Evolutionary conservation across 2,113 vertebrate genomes (phyloP).

Genomic region (Dipodomys spectabilis): DNA sequence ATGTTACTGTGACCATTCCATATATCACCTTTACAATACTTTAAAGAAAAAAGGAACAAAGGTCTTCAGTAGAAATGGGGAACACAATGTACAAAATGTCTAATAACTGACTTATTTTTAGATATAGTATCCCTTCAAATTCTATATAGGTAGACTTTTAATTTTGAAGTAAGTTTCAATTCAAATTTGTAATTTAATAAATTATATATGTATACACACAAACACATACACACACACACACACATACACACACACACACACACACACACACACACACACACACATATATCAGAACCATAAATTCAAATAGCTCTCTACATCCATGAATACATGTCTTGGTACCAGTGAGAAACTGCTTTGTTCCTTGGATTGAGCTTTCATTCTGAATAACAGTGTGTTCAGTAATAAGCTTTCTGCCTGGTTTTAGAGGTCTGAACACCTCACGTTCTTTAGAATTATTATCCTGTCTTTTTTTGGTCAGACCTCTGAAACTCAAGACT

Average conservation of each 20-base stretch:
- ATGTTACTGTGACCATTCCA: too few species aligned
- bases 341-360: neutral
- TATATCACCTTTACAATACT: too few species aligned
- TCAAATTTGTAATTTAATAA: neutral
- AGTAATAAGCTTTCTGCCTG: neutral
- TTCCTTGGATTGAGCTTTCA: neutral
- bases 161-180: neutral
- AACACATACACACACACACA: too few species aligned
- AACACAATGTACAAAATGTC: neutral
- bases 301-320: neutral
- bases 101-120: neutral
- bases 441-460: slow-evolving; percentile 11
- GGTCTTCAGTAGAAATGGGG: neutral
- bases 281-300: neutral
- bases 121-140: neutral
- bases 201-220: too few species aligned
- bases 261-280: too few species aligned
- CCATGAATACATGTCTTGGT: neutral
- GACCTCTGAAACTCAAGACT: neutral
- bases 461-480: neutral
- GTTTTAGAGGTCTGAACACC: neutral
- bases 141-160: neutral
- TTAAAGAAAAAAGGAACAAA: too few species aligned
- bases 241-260: too few species aligned
- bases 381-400: neutral